Evolutionary conservation across 2,888 invertebrate genomes (phyloP), one percentile per base, ranked within the genome.

Genomic region (Synanthedon myopaeformis): DNA sequence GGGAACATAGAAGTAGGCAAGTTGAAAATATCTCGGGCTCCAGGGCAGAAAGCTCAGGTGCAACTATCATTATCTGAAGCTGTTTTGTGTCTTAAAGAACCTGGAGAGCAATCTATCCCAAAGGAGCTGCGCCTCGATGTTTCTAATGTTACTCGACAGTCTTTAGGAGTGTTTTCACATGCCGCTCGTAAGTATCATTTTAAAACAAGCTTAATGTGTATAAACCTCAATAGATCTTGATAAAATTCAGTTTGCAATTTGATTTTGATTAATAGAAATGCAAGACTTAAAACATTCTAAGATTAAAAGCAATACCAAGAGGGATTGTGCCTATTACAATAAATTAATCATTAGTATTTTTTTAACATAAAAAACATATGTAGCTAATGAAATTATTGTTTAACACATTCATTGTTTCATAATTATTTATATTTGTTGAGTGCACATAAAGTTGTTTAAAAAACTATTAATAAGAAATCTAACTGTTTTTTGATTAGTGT

Each of bases 1-100:
- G 94, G 95, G 49, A 94, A 94, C 71, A 92, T 95, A 69, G 97
- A 97, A 89, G 97, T 98, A 50, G 98, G 97, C 12, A 96, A 96
- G 81, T 86, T 98, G 53, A 94, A 93, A 72, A 98, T 98, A 68
- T 91, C 92, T 41, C 93, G 94, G 83, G 92, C 88, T 52, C 91
- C 92, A 12, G 94, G 94, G 5, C 94, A 94, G 68, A 93, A 92
- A 68, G 94, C 96, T 0, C 95, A 97, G 74, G 97, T 98, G 12
- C 94, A 96, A 13, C 88, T 98, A 52, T 92, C 94, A 10, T 82
- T 97, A 10, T 94, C 95, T 4, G 93, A 95, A 66, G 92, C 93
- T 6, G 93, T 95, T 14, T 79, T 96, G 53, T 93, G 93, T 57
- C 83, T 96, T 41, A 91, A 92, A 66, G 94, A 96, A 62, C 90